Base-by-base conservation (phyloP, 2,888 invertebrate genomes). In the Ectemnius cavifrons region DNA sequence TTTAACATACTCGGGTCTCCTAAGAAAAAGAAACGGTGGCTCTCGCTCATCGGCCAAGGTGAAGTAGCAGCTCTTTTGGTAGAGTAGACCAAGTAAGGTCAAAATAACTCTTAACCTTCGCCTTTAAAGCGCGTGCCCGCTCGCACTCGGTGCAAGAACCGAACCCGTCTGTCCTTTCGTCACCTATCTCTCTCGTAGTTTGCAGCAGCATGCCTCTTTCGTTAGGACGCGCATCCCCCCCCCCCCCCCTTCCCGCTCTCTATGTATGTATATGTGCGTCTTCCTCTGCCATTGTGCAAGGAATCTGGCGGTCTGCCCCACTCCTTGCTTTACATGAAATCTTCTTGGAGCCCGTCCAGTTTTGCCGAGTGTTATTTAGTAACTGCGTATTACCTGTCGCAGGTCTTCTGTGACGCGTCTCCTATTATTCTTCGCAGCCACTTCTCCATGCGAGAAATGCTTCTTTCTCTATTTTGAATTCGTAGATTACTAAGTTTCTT, bases 311-410 rank as follows among this genome's bases (percentile, higher is more conserved):
- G 8, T 52, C 52, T 52, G 28, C 28, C 27, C 57, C 46, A 2
- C 8, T 59, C 52, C 23, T 37, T 6, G 28, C 56, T 14, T 72
- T 52, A 67, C 72, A 52, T 49, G 59, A 47, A 59, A 63, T 11
- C 23, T 28, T 14, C 52, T 73, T 78, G 78, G 78, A 76, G 28
- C 20, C 14, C 11, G 23, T 78, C 78, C 78, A 78, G 71, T 62
- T n/a, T 57, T 28, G 56, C 60, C 20, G 60, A 76, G 63, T 52
- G 52, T 16, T 69, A 71, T 76, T 78, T 73, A 69, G 69, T 67
- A 62, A 56, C 52, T 45, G 37, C 37, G 58, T 59, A 52, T 59
- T 57, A 59, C 58, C 46, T 49, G 52, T 63, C 56, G 14, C 63
- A 11, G 18, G 47, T 58, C 37, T 37, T 8, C 37, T 8, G 11